Evolutionary conservation across 2,113 vertebrate genomes (phyloP), one percentile per base, ranked within the genome.

Genomic region (Odontophorus gujanensis): DNA sequence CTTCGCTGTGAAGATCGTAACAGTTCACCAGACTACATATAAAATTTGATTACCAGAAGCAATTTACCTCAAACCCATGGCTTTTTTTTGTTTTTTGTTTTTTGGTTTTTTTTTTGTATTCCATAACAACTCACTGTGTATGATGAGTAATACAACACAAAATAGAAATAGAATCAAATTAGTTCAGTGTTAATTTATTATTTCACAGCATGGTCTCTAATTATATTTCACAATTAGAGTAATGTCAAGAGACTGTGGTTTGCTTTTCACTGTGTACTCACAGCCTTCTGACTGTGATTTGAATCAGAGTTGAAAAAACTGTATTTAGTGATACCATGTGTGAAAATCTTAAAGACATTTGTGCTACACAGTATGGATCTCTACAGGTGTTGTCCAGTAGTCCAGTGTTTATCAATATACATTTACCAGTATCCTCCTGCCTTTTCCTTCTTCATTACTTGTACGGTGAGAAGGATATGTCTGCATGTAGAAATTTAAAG

Each of bases 321-420:
- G 3, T 58, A 3, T 38, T 7, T 69, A 57, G 15, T 24, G 20
- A 45, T 36, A 4, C 3, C 0, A 6, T 45, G 6, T 47, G 5
- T 38, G n/a, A 16, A 47, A 58, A 11, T 7, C 12, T 43, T 40
- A 71, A 55, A 40, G 21, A 18, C 7, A 14, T 4, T 38, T 85
- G n/a, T 58, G 7, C 69, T 43, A 34, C 21, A 21, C n/a, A 42
- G 26, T 26, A 53, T 53, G 26, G 24, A 4, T 11, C 11, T 77
- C 3, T 40, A 62, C 50, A 58, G 7, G 3, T 2, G 0, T 68
- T 15, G 1, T 9, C 69, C 7, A 36, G 17, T 24, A 57, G 66
- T 43, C 19, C 30, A 11, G 19, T 21, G 9, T 5, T 55, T 71
- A 38, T 43, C 8, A 38, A 9, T 25, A 51, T 13, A 25, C 28